Conservation (phyloP, 2,113 vertebrate species). For the Galeopterus variegatus region DNA sequence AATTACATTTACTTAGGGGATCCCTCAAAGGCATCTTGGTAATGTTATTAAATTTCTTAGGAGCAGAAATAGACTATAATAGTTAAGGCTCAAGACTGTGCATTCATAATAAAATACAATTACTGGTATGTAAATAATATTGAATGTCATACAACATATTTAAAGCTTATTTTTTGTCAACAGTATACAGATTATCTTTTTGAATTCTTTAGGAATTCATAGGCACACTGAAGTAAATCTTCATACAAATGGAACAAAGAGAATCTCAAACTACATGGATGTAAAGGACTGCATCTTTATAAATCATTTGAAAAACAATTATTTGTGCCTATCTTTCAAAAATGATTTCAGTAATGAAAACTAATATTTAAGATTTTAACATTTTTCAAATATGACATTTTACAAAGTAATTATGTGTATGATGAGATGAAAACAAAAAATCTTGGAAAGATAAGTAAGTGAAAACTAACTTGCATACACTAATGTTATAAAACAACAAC, state of each 20-base stretch:
- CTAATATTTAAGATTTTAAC: conserved; percentile 43
- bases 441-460: neutral
- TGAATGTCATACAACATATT: conserved; percentile 41
- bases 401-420: neutral
- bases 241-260: conserved; percentile 83
- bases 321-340: conserved; percentile 21
- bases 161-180: conserved; percentile 58
- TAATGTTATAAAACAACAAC: conserved; percentile 9
- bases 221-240: conserved; percentile 60
- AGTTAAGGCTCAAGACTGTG: conserved; percentile 76
- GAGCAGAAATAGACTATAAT: conserved; percentile 49
- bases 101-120: conserved; percentile 67
- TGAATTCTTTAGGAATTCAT: conserved; percentile 1
- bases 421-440: neutral
- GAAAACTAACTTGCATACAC: neutral
- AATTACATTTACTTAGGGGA: conserved; percentile 49
- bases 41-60: conserved; percentile 64
- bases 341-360: conserved; percentile 59
- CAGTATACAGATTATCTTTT: conserved; percentile 13
- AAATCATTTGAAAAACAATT: neutral
- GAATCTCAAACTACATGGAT: conserved; percentile 26
- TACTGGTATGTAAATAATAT: neutral
- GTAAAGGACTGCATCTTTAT: neutral
- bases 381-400: conserved; percentile 29
- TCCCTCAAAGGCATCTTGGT: conserved; percentile 76